phyloP scores from a whole-genome alignment of 2,888 invertebrate genomes.

The Frankliniella fusca region DNA sequence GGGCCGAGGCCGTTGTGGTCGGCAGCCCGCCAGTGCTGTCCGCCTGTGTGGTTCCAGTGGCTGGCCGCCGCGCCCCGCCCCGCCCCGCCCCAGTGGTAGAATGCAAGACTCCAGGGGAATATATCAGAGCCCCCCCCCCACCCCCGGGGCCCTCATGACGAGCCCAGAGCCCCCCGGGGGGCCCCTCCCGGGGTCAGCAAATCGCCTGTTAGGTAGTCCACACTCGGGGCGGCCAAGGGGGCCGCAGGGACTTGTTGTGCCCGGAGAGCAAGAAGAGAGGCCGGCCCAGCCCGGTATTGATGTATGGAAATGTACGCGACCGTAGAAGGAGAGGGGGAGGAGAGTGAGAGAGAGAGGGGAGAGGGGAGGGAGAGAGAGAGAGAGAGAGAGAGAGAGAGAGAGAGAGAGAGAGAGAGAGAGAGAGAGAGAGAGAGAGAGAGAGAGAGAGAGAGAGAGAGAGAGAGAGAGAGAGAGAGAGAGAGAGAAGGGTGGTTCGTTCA shows the following conservation, averaged over 20 bases:
- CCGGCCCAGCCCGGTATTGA: background rate
- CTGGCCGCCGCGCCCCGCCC: background rate
- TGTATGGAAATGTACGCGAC: background rate
- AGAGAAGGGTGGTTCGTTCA: background rate
- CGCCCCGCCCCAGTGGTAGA: background rate
- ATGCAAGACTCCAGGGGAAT: background rate
- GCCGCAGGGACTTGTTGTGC: background rate
- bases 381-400: no score
- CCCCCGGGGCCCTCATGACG: background rate
- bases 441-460: background rate
- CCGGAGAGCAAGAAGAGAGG: background rate
- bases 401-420: no score
- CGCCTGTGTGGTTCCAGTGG: background rate
- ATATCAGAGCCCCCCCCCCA: background rate
- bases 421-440: background rate
- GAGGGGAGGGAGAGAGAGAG: background rate
- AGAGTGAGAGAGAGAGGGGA: background rate
- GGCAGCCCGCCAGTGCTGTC: background rate
- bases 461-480: background rate
- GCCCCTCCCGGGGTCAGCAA: slow-evolving; percentile 7
- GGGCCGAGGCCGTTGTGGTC: background rate
- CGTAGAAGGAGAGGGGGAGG: background rate
- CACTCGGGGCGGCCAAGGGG: background rate
- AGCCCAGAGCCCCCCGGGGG: background rate
- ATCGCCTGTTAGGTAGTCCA: slow-evolving; percentile 23